Base-by-base conservation (phyloP, 2,888 invertebrate species). In the Phortica okadai region DNA sequence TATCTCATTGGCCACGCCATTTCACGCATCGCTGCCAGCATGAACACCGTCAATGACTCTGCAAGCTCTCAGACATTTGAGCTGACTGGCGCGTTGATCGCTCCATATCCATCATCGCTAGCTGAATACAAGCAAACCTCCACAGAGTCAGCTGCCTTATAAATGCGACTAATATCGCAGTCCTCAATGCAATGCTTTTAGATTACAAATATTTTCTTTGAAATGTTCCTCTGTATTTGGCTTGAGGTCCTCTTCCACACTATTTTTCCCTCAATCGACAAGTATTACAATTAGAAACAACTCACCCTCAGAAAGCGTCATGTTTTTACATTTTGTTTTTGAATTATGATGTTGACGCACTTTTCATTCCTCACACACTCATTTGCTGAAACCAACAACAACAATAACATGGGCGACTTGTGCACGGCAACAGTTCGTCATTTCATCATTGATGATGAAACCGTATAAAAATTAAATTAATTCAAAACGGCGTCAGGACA, bases 401-500 rank as follows among this genome's bases (percentile, higher is more conserved):
- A 59, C 59, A 50, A 50, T 50, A 50, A 50, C 50, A 50, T 33
- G 33, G 33, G 33, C 33, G 33, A 33, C 33, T 5, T 33, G 3
- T 33, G 33, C 33, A 33, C 33, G 33, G 33, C 33, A 33, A 33
- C 33, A 33, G 33, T 5, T 33, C 33, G 33, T 33, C 33, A 33
- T 81, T 80, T 82, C 78, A 74, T 79, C 77, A 6, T 62, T 11
- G 14, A 16, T 58, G 44, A 7, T 45, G 69, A 59, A 54, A 79
- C 81, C 81, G 78, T 77, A 74, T 76, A 83, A 82, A 72, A 84
- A 86, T 84, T 82, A 86, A 88, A 88, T 88, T 88, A 88, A 88
- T 88, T 88, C 86, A 86, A 88, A 88, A 86, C 82, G 84, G 82
- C 85, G 88, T 80, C 81, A 79, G 82, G 86, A 84, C 88, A 88